Evolutionary conservation across 2,113 vertebrate genomes (phyloP).

Genomic region (Nesogale talazaci): DNA sequence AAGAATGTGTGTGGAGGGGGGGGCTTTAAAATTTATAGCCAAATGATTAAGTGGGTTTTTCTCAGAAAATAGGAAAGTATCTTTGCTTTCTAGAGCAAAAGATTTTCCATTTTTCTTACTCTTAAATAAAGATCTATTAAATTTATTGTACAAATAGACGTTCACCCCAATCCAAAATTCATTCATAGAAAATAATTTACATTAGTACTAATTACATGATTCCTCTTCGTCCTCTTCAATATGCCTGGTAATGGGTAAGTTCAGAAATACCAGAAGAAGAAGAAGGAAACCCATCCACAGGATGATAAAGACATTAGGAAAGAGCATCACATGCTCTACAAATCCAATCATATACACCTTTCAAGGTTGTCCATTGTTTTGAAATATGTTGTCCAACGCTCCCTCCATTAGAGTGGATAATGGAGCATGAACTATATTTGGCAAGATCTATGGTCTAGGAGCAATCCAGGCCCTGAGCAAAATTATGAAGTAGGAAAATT

Average conservation of each 20-base stretch:
- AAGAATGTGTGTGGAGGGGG: no score
- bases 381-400: slow-evolving; percentile 19
- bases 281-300: background rate
- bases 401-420: slow-evolving; percentile 43
- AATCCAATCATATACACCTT: background rate
- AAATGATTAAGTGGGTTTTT: slow-evolving; percentile 44
- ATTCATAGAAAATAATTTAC: background rate
- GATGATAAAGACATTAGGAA: background rate
- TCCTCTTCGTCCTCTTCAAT: background rate
- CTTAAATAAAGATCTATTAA: background rate
- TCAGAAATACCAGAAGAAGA: background rate
- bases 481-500: slow-evolving; percentile 24
- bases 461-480: background rate
- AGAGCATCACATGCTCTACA: background rate
- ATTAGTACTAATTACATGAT: no score
- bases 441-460: slow-evolving; percentile 48
- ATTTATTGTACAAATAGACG: background rate
- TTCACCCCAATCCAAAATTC: background rate
- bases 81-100: background rate
- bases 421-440: slow-evolving; percentile 39
- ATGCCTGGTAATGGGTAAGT: background rate
- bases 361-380: background rate
- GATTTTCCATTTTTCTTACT: background rate
- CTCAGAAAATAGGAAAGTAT: background rate
- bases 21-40: background rate